Evolutionary conservation across 2,797 vertebrate genomes (phyloP).

Genomic region (Tragopan temminckii): DNA sequence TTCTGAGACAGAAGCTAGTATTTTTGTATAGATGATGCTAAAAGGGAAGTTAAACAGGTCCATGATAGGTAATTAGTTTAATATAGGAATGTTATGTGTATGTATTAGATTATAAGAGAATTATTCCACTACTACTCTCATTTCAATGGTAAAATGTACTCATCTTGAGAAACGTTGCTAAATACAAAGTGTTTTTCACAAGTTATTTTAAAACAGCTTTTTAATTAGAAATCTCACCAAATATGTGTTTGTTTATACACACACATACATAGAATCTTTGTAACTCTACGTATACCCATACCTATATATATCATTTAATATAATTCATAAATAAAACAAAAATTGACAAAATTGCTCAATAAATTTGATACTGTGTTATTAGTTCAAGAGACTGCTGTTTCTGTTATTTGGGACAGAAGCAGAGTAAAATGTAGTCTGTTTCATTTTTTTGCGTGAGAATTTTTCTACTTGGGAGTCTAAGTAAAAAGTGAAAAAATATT

Average conservation of each 20-base stretch:
- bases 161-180: neutral
- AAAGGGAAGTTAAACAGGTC: neutral
- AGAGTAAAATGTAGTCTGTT: neutral
- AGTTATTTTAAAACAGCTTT: neutral
- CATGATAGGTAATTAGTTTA: neutral
- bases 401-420: neutral
- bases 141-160: neutral
- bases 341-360: neutral
- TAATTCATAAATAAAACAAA: neutral
- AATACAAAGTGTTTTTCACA: neutral
- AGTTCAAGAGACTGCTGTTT: neutral
- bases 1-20: neutral
- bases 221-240: neutral
- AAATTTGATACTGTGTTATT: neutral
- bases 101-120: neutral
- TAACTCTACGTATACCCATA: neutral
- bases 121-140: neutral
- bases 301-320: neutral
- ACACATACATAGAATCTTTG: neutral
- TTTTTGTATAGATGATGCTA: neutral
- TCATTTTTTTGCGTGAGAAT: neutral
- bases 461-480: neutral
- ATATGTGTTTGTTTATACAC: neutral
- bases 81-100: neutral
- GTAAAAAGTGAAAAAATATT: neutral